Evolutionary conservation across 2,113 vertebrate species (phyloP).

Genomic region (Oryzias javanicus): DNA sequence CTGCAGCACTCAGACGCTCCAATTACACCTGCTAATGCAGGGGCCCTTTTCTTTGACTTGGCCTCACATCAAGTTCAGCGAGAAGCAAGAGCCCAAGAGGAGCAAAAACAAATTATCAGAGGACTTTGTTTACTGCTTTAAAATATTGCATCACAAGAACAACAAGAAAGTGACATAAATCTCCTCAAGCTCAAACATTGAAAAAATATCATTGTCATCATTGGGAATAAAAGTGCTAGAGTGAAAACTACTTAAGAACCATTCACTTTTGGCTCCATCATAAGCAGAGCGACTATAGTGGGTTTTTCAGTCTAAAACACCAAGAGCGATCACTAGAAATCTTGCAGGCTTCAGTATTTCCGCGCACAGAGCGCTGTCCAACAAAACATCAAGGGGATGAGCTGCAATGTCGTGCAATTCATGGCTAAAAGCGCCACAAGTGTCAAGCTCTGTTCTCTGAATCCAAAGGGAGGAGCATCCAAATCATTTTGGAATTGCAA

Average conservation of each 20-base stretch:
- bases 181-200: too few relatives aligned
- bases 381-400: neutral
- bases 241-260: neutral
- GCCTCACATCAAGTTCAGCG: constrained; percentile 12
- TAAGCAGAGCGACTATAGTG: neutral
- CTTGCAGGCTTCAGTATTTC: neutral
- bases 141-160: too few relatives aligned
- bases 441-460: neutral
- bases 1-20: constrained; percentile 33
- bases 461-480: too few relatives aligned
- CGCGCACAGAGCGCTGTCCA: neutral
- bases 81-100: constrained; percentile 10
- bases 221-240: neutral
- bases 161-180: too few relatives aligned
- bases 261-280: neutral
- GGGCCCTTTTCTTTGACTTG: constrained; percentile 28
- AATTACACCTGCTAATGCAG: constrained; percentile 56
- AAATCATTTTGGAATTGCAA: too few relatives aligned
- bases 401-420: neutral
- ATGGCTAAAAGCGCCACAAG: neutral
- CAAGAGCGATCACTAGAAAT: neutral
- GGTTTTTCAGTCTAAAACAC: neutral
- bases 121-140: too few relatives aligned
- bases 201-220: too few relatives aligned
- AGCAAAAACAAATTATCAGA: neutral